Evolutionary conservation across 2,113 vertebrate genomes (phyloP), one percentile per base, ranked within the genome.

Genomic region (Grantiella picta): DNA sequence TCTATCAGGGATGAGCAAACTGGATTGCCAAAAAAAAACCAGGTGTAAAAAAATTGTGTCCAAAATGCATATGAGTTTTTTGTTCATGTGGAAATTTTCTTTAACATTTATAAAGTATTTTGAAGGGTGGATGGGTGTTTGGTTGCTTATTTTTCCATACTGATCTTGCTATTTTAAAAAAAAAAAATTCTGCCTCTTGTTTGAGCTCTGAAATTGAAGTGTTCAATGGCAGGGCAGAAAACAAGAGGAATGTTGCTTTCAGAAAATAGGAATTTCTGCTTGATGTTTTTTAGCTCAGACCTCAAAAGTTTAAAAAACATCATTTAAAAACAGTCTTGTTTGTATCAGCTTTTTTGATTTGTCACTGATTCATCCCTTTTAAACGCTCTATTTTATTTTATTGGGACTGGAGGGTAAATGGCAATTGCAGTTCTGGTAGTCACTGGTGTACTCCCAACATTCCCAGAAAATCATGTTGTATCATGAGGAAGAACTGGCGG

Each of bases 71-170:
- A 19, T 4, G 10, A 11, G 15, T n/a, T 54, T 81, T 81, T 69
- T 11, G n/a, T 18, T 33, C 1, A 9, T 11, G 20, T 71, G 7
- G 8, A 50, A 59, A 28, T 3, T 50, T 50, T 49, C 2, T 17
- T 59, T 45, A 20, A 38, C 10, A 15, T 40, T 75, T 52, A 15
- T 21, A 18, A 28, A 29, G 10, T 1, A 22, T 84, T 89, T 70
- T 61, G n/a, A 42, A 22, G 5, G 10, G 1, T 2, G 3, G 0
- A 45, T 20, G 6, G 15, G 11, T 19, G 6, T 5, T 49, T 79
- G 12, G 6, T 16, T 56, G 7, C 0, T 8, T 15, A 18, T 47
- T 71, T 49, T 70, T 15, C 24, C 5, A 29, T 40, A 10, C 4
- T 13, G 18, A 47, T 52, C 10, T 38, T 84, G 7, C 1, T 33